These are phyloP conservation scores for Zaprionus vittiger DNA, from an alignment of 1,140 invertebrate species.

Conservation along the genomic window DNA sequence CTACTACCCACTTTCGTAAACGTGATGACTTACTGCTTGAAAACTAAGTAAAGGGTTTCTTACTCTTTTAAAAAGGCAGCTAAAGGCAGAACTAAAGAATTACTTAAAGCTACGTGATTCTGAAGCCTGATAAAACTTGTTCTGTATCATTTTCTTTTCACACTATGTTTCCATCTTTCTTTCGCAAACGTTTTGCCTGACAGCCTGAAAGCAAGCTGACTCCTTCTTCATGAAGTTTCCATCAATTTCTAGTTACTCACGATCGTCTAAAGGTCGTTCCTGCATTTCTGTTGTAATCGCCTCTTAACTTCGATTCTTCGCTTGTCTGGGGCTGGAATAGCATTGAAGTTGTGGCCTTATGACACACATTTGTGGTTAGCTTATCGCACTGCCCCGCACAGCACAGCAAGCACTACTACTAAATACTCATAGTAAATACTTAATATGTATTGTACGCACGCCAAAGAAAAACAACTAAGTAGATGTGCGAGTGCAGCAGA, in stretches of 20 bases:
- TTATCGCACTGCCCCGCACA: slow-evolving; percentile 53
- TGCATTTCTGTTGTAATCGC: slow-evolving; percentile 29
- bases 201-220: not conserved
- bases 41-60: not conserved
- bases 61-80: too few relatives aligned
- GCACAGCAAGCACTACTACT: slow-evolving; percentile 1
- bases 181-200: slow-evolving; percentile 21
- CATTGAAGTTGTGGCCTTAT: slow-evolving; percentile 81
- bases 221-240: not conserved
- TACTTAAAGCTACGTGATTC: too few relatives aligned
- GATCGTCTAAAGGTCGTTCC: slow-evolving; percentile 6
- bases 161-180: too few relatives aligned
- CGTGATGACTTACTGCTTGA: too few relatives aligned
- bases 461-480: slow-evolving; percentile 14
- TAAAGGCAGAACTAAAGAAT: too few relatives aligned
- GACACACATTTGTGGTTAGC: slow-evolving; percentile 79
- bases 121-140: too few relatives aligned
- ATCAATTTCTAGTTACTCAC: not conserved
- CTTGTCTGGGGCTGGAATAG: slow-evolving; percentile 63
- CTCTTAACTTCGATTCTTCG: slow-evolving; percentile 33
- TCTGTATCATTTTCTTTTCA: too few relatives aligned
- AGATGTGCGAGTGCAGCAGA: too few relatives aligned
- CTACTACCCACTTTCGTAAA: too few relatives aligned
- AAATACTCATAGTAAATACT: slow-evolving; percentile 22
- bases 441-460: slow-evolving; percentile 20